Base-by-base conservation (phyloP, 2,113 vertebrate genomes). In the Mandrillus leucophaeus region DNA sequence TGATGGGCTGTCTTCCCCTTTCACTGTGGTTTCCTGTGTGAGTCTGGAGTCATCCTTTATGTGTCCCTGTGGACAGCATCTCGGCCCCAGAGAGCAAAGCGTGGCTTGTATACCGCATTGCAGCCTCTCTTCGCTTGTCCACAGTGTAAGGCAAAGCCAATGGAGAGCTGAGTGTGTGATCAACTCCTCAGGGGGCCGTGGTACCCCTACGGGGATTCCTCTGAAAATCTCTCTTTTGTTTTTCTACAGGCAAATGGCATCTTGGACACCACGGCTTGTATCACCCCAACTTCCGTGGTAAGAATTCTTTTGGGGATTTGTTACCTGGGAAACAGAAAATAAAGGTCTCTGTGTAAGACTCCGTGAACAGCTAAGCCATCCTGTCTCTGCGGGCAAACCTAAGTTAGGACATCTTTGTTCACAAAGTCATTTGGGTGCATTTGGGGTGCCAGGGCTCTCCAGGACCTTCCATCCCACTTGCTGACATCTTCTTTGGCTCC, bases 201-300 rank as follows among this genome's bases (percentile, higher is more conserved):
- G 64, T 17, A 23, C 18, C n/a, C 25, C 59, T 17, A 1, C 0
- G 2, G 87, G 70, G 72, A 22, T 25, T 48, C 85, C 70, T 95
- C 97, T 98, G 84, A 97, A 27, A 76, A 14, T 30, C 43, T 59
- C 93, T 96, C 92, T 98, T 43, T 98, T 84, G 0, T 88, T 98
- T 98, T 83, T 82, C 20, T 13, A 0, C 98, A 99, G 99, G 99
- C 93, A 99, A 99, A 97, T 99, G 99, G 99, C 99, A 99, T 97
- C 99, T 99, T 35, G 99, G 99, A 45, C 99, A 99, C 98, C 98
- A 99, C 0, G 99, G 99, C 64, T 98, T 3, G 10, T 99, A 99
- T 88, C 98, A 99, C 93, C 99, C 99, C 88, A 99, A 78, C 82
- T 98, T 99, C 93, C 99, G 99, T 23, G 99, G 99, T 99, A 98